phyloP scores from a whole-genome alignment of 2,113 vertebrate species.

The Oceanodroma tethys region DNA sequence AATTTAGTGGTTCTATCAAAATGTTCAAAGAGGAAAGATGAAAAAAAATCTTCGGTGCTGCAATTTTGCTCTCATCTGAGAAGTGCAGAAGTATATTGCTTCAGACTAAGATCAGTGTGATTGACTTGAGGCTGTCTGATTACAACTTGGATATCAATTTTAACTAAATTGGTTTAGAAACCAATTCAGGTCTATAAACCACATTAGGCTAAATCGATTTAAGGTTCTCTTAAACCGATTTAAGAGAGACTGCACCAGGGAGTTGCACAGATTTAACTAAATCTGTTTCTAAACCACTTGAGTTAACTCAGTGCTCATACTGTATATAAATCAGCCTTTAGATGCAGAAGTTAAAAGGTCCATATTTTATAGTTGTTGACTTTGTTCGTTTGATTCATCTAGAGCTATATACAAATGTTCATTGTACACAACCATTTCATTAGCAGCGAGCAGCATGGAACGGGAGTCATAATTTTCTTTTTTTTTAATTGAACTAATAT shows the following conservation, averaged over 20 bases:
- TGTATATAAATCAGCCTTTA: background rate
- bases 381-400: background rate
- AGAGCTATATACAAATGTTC: background rate
- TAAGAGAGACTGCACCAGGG: background rate
- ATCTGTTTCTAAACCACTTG: constrained; percentile 37
- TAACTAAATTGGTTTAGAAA: constrained; percentile 13
- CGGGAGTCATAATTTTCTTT: background rate
- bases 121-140: background rate
- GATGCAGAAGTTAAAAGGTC: background rate
- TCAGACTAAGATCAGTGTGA: background rate
- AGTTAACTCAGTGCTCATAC: background rate
- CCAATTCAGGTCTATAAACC: background rate
- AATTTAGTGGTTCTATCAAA: background rate
- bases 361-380: background rate
- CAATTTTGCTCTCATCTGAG: background rate
- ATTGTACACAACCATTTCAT: constrained; percentile 14
- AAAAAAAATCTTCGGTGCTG: background rate
- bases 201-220: background rate
- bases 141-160: background rate
- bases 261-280: constrained; percentile 23
- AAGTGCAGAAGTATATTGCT: background rate
- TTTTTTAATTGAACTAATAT: constrained; percentile 56
- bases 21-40: background rate
- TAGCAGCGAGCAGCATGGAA: background rate
- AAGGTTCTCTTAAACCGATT: constrained; percentile 33